Percentiles rank a stretch among this genome's conserved stretches.
Conservation (phyloP, 2,888 invertebrate genomes). For the Schrankia costaestrigalis region DNA sequence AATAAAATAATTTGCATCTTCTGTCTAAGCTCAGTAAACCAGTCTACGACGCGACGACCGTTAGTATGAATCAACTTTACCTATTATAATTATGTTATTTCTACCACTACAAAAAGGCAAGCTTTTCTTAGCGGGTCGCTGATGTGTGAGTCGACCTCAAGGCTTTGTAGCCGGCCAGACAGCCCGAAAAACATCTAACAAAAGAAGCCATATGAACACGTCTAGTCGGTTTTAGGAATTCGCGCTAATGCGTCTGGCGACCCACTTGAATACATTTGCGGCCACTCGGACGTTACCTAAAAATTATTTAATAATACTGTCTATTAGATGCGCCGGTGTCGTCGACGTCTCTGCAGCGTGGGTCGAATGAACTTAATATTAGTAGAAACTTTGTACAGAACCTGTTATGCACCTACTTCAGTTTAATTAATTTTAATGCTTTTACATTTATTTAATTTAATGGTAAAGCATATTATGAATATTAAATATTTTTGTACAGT, state of each 20-base stretch:
- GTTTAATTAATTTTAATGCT: no score
- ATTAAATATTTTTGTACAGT: neutral
- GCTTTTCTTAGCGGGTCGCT: constrained; percentile 29
- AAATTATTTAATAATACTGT: constrained; percentile 46
- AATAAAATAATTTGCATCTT: constrained; percentile 5
- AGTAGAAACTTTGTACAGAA: no score
- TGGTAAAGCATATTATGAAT: no score
- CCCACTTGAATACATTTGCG: constrained; percentile 58
- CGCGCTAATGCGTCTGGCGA: constrained; percentile 71
- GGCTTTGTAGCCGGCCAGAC: constrained; percentile 43
- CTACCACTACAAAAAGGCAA: constrained; percentile 22
- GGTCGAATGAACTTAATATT: constrained; percentile 3
- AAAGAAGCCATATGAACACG: constrained; percentile 56
- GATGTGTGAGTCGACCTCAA: constrained; percentile 35
- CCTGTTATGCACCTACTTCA: no score
- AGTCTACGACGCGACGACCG: constrained; percentile 13
- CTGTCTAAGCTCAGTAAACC: constrained; percentile 13
- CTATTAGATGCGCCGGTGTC: constrained; percentile 30
- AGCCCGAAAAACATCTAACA: constrained; percentile 52
- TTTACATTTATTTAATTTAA: no score
- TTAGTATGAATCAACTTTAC: constrained; percentile 23
- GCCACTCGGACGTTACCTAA: constrained; percentile 36
- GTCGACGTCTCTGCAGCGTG: constrained; percentile 23
- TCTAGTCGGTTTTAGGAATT: constrained; percentile 63
- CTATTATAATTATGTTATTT: constrained; percentile 24